These are phyloP conservation scores for Hydra vulgaris DNA, from an alignment of 30 jellyfish, hydroid and myxozoan species.

Conservation along the genomic window DNA sequence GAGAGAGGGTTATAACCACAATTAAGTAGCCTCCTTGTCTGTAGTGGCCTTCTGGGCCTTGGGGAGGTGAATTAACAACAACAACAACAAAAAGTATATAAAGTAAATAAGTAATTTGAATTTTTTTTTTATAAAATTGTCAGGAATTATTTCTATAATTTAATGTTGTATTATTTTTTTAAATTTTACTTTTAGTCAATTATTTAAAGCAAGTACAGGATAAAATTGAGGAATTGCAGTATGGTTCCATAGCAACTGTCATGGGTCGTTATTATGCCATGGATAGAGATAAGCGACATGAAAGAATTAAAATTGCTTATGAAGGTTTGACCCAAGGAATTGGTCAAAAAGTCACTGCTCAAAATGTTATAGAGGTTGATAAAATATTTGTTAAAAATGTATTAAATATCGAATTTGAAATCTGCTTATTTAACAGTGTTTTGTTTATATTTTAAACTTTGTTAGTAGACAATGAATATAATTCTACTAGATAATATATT, in stretches of 20 bases:
- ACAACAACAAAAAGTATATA: too few species aligned
- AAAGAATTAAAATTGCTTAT: constrained; percentile 80
- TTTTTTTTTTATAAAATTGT: not conserved
- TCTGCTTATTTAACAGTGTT: too few species aligned
- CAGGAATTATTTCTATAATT: not conserved
- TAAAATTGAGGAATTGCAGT: constrained; percentile 48
- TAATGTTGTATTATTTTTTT: not conserved
- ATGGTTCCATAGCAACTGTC: constrained; percentile 76
- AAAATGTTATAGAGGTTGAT: constrained; percentile 50
- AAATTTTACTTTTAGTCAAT: constrained; percentile 30
- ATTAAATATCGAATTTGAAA: too few species aligned
- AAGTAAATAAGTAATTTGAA: too few species aligned
- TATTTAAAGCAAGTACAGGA: constrained; percentile 76
- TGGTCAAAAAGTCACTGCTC: constrained; percentile 57
- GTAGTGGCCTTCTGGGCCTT: too few species aligned
- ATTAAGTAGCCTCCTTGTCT: too few species aligned
- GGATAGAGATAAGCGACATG: constrained; percentile 98
- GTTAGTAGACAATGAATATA: too few species aligned
- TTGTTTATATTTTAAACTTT: too few species aligned
- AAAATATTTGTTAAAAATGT: too few species aligned
- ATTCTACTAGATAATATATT: too few species aligned
- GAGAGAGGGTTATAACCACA: too few species aligned
- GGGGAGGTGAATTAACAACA: too few species aligned
- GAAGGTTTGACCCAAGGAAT: constrained; percentile 89
- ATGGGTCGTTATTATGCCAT: constrained; percentile 97